A percentile compares a stretch with the other conserved stretches of the same genome.
Conservation (phyloP, 2,888 invertebrate species). For the Pelosia muscerda region DNA sequence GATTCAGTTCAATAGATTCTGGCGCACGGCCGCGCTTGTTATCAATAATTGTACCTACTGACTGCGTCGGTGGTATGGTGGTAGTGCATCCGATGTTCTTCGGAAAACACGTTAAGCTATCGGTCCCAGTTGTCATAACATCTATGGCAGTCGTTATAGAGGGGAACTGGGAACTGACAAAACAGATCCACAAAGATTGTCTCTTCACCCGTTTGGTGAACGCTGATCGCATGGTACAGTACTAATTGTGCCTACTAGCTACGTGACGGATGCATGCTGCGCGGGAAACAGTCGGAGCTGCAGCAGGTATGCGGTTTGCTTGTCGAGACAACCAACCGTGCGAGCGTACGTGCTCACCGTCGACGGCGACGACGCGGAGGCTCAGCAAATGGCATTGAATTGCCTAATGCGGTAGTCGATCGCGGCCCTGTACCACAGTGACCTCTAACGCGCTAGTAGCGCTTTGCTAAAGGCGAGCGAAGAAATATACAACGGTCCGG, state of each 20-base stretch:
- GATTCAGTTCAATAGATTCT: neutral
- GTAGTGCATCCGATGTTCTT: no score
- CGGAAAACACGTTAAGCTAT: no score
- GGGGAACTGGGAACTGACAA: no score
- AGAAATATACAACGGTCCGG: conserved; percentile 13
- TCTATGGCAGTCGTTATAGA: no score
- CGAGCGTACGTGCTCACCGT: neutral
- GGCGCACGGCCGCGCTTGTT: neutral
- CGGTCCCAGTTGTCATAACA: no score
- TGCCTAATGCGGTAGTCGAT: conserved; percentile 10
- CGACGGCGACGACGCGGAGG: neutral
- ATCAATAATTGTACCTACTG: neutral
- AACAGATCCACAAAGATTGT: no score
- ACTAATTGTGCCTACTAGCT: neutral
- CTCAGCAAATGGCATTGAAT: conserved; percentile 9
- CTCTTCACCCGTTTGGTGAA: no score
- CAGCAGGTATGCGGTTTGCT: neutral
- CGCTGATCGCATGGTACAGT: no score
- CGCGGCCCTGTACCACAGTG: conserved; percentile 14
- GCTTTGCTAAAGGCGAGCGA: conserved; percentile 11
- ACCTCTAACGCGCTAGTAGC: conserved; percentile 25
- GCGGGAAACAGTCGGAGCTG: neutral
- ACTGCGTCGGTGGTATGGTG: no score
- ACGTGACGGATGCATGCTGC: neutral
- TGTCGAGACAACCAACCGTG: neutral